Conservation (phyloP, 2,113 vertebrate species). For the Riparia riparia region DNA sequence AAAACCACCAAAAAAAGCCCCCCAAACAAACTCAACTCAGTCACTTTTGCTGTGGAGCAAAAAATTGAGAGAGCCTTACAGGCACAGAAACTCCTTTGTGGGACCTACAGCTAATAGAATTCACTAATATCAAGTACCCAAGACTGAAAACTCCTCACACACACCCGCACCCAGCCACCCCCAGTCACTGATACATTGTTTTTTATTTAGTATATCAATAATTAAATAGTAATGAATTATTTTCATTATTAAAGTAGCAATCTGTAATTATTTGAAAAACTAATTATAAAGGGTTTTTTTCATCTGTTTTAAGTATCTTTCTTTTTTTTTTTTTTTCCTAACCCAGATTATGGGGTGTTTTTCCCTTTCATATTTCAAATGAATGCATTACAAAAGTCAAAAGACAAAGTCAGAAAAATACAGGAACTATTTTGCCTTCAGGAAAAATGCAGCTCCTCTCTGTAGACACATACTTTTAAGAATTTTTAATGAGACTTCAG, state of each 20-base stretch:
- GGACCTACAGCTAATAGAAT: not conserved
- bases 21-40: not conserved
- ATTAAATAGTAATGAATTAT: not conserved
- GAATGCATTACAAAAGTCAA: not conserved
- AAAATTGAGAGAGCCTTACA: not conserved
- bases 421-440: not conserved
- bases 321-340: not conserved
- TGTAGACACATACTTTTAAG: not conserved
- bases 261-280: not conserved
- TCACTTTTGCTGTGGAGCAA: not conserved
- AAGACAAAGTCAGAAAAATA: not conserved
- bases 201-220: not conserved
- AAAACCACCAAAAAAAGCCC: not conserved
- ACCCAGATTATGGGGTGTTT: not conserved
- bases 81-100: not conserved
- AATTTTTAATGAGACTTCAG: slow-evolving; percentile 43
- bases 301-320: not conserved
- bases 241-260: not conserved
- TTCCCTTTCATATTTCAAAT: not conserved
- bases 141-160: not conserved
- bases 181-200: too few species aligned
- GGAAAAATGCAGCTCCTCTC: not conserved
- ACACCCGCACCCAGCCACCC: too few species aligned
- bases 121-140: not conserved
- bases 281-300: not conserved